Evolutionary conservation across 2,797 vertebrate species (phyloP).

Genomic region (Aselliscus stoliczkanus): DNA sequence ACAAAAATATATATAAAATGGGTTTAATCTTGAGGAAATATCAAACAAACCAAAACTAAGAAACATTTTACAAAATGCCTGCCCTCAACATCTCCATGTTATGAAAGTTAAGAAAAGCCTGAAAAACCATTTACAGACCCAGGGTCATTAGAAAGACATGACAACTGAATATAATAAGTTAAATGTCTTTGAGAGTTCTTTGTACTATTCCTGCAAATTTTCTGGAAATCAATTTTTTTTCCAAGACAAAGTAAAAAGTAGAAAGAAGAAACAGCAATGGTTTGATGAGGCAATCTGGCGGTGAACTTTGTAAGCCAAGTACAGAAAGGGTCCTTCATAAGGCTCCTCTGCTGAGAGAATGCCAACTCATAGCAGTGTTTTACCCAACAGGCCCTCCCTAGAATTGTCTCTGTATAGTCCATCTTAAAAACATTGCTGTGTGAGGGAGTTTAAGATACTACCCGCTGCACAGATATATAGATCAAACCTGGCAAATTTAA

Average conservation of each 20-base stretch:
- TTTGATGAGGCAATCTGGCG: not conserved
- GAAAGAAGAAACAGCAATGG: not conserved
- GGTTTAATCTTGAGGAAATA: not conserved
- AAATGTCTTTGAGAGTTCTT: not conserved
- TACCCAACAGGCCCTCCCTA: not conserved
- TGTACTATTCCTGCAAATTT: not conserved
- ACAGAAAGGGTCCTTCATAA: not conserved
- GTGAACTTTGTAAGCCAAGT: not conserved
- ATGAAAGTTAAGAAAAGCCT: not conserved
- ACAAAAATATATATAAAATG: not conserved
- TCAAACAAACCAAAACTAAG: not conserved
- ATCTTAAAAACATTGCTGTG: conserved; percentile 15
- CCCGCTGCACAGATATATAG: not conserved
- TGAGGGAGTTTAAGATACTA: not conserved
- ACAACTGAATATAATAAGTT: not conserved
- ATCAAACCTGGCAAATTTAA: not conserved
- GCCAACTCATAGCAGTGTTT: not conserved
- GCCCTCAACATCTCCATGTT: not conserved
- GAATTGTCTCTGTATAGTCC: not conserved
- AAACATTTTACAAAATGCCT: not conserved
- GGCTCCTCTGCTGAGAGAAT: not conserved
- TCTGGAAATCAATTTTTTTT: not conserved
- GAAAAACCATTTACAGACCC: not conserved
- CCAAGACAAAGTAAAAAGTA: not conserved
- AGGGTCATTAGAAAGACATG: not conserved